Conservation (phyloP, 2,113 vertebrate genomes). For the Ardeotis arabs region DNA sequence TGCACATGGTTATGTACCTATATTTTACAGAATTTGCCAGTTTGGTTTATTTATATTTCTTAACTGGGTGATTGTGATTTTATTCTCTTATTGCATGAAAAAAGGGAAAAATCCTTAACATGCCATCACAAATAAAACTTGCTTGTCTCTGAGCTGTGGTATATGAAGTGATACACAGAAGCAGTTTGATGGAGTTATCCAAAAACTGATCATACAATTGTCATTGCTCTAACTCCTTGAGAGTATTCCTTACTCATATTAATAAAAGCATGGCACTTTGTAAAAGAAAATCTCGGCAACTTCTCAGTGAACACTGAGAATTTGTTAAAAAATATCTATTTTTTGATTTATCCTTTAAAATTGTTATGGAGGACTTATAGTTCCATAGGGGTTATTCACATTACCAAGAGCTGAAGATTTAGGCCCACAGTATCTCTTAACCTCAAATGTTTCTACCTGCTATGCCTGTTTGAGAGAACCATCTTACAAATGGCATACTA, state of each 20-base stretch:
- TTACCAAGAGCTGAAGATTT: background rate
- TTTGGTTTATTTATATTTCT: background rate
- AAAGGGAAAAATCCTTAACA: background rate
- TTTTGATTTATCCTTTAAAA: background rate
- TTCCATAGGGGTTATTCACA: background rate
- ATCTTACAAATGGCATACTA: background rate
- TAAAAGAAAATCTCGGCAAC: background rate
- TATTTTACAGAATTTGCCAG: background rate
- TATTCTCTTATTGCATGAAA: background rate
- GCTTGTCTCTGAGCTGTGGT: background rate
- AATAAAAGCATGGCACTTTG: background rate
- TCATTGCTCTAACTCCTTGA: background rate
- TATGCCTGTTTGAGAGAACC: background rate
- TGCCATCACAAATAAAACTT: background rate
- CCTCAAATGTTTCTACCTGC: background rate
- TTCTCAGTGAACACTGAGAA: background rate
- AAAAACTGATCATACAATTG: background rate
- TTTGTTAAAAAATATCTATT: background rate
- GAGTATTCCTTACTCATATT: background rate
- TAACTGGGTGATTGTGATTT: background rate
- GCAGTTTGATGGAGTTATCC: background rate
- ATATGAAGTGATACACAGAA: background rate
- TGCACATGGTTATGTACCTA: background rate
- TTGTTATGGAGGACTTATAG: background rate
- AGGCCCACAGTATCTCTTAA: background rate